These are phyloP conservation scores for Zosterops borbonicus DNA, from an alignment of 2,113 vertebrate genomes.

Conservation along the genomic window DNA sequence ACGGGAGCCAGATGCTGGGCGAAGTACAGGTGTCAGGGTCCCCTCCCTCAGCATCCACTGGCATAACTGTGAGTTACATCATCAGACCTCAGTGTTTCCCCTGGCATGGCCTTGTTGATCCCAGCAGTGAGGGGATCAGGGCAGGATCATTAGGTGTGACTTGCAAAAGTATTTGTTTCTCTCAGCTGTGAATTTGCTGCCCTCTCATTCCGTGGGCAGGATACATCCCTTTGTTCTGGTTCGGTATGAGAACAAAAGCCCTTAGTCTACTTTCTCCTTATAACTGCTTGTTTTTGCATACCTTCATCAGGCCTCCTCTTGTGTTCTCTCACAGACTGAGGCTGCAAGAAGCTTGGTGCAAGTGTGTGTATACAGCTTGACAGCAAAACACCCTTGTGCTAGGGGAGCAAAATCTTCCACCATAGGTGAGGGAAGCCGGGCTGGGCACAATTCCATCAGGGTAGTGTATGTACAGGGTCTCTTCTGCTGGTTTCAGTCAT, in stretches of 20 bases:
- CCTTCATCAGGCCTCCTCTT: not conserved
- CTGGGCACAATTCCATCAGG: not conserved
- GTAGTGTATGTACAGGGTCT: not conserved
- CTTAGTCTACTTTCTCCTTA: not conserved
- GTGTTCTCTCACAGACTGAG: not conserved
- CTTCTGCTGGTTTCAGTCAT: not conserved
- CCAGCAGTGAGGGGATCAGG: not conserved
- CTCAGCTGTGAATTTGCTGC: not conserved
- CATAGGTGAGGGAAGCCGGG: not conserved
- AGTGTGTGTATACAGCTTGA: not conserved
- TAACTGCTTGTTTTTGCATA: not conserved
- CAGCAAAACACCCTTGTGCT: not conserved
- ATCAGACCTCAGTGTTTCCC: not conserved
- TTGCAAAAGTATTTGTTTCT: not conserved
- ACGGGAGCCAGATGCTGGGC: not conserved
- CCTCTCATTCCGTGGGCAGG: not conserved
- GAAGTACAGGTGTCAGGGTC: not conserved
- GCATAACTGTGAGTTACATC: accelerated
- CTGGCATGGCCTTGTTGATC: accelerated
- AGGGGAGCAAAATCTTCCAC: not conserved
- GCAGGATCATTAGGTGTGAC: not conserved
- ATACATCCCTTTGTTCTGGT: not conserved
- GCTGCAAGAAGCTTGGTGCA: not conserved
- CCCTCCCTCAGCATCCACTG: not conserved
- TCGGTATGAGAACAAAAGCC: not conserved